Conservation (phyloP, 2,797 vertebrate species). For the Lithobates sylvaticus region DNA sequence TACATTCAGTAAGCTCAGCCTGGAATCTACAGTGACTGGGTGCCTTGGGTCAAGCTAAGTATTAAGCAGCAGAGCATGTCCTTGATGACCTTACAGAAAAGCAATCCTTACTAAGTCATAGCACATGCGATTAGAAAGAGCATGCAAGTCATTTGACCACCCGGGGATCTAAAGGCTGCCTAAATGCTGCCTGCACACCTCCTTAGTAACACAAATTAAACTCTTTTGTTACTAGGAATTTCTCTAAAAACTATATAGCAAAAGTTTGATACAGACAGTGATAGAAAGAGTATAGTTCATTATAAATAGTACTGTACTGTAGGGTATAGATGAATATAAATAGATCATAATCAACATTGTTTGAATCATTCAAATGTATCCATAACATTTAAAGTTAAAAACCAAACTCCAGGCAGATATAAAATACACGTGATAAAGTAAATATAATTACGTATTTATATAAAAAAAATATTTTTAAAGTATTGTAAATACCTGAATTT, state of each 20-base stretch:
- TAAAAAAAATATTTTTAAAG: no score
- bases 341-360: not conserved
- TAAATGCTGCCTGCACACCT: not conserved
- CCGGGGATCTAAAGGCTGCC: not conserved
- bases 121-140: not conserved
- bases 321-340: not conserved
- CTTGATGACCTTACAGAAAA: conserved; percentile 40
- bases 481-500: no score
- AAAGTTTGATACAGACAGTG: no score
- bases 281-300: no score
- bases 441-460: no score
- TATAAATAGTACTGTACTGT: no score
- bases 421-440: no score
- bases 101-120: conserved; percentile 33
- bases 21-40: conserved; percentile 41
- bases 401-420: no score
- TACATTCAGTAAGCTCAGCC: conserved; percentile 47
- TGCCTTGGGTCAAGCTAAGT: conserved; percentile 35
- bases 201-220: not conserved
- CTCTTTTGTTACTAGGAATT: not conserved
- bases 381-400: no score
- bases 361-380: no score
- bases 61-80: conserved; percentile 31
- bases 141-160: conserved; percentile 38
- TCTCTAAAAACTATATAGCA: not conserved